These are phyloP conservation scores for Myiozetetes cayanensis DNA, from an alignment of 2,113 vertebrate genomes.

Conservation along the genomic window DNA sequence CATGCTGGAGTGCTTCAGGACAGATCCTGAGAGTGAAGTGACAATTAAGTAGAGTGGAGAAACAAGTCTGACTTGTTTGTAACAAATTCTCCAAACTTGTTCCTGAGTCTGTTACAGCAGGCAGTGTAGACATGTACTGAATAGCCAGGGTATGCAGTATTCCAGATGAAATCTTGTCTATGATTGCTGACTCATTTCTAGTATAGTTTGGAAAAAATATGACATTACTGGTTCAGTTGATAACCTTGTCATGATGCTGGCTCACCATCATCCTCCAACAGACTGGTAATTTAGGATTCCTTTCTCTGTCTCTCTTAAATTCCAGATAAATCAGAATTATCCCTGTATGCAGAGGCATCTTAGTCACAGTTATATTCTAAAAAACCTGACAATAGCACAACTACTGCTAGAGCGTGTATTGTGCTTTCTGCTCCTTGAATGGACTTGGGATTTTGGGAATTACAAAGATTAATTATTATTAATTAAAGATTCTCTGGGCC, in stretches of 20 bases:
- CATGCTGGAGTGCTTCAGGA: neutral
- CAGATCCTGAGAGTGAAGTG: neutral
- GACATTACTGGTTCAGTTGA: accelerated
- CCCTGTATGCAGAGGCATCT: neutral
- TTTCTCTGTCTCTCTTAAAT: neutral
- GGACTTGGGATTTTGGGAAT: neutral
- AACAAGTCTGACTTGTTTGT: neutral
- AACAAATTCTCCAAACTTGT: neutral
- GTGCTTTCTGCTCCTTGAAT: neutral
- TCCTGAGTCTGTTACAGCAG: neutral
- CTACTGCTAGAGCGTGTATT: neutral
- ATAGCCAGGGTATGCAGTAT: neutral
- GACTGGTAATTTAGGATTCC: neutral
- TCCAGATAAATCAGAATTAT: neutral
- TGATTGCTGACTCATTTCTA: neutral
- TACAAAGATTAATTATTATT: neutral
- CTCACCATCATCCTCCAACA: neutral
- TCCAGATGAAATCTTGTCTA: neutral
- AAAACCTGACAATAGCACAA: neutral
- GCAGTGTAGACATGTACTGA: neutral
- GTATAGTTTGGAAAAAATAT: neutral
- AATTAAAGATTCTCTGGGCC: neutral
- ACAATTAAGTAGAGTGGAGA: neutral
- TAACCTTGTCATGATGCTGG: neutral
- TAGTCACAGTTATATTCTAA: neutral